Evolutionary conservation across 2,888 invertebrate genomes (phyloP).

Genomic region (Dilophus febrilis): DNA sequence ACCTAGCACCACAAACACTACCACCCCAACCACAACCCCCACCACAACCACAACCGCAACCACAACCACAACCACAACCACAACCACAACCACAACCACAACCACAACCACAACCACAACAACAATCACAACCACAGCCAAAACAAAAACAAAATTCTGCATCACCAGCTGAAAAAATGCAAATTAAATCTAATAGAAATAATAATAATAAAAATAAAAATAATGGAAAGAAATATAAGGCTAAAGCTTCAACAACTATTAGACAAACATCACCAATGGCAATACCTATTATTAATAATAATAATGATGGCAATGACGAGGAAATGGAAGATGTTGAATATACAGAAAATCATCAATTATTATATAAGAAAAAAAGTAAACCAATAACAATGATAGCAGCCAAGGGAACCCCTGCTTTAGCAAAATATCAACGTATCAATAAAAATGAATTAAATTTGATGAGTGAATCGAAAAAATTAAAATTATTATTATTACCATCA

Average conservation of each 20-base stretch:
- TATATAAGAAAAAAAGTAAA: constrained; percentile 11
- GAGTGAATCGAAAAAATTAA: constrained; percentile 30
- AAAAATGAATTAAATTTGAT: constrained; percentile 17
- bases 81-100: constrained; percentile 11
- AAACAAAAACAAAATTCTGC: no score
- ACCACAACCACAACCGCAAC: no score
- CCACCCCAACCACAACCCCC: constrained; percentile 15
- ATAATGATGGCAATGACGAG: constrained; percentile 2
- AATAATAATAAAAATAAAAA: no score
- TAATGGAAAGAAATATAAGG: no score
- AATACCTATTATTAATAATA: no score
- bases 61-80: no score
- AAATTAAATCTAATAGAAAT: no score
- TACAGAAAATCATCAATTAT: constrained; percentile 20
- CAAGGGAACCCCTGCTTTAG: no score
- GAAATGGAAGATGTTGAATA: background rate
- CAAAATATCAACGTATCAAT: background rate
- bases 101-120: constrained; percentile 5
- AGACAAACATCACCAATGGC: no score
- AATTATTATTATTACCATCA: constrained; percentile 29
- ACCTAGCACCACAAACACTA: constrained; percentile 4
- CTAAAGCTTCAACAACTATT: no score
- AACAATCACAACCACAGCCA: background rate
- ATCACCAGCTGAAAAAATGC: no score
- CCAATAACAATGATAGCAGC: constrained; percentile 1